Evolutionary conservation across 2,113 vertebrate genomes (phyloP).

Genomic region (Ursus arctos): DNA sequence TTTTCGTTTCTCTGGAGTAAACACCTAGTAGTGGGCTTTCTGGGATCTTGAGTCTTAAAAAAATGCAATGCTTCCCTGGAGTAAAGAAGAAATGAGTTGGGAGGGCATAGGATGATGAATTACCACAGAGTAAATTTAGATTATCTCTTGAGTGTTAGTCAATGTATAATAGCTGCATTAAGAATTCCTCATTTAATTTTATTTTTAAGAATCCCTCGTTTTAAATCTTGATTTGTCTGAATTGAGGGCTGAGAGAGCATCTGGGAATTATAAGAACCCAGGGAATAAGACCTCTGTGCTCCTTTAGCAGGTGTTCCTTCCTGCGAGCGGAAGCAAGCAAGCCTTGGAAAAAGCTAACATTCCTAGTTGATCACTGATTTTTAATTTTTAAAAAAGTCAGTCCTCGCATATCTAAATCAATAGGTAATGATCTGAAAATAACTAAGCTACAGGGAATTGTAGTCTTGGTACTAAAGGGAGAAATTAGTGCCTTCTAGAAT

Average conservation of each 20-base stretch:
- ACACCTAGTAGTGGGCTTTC: neutral
- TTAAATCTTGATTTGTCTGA: slow-evolving; percentile 40
- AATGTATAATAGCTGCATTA: neutral
- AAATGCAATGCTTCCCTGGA: neutral
- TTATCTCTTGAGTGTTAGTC: neutral
- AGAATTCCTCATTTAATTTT: neutral
- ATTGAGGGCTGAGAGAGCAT: neutral
- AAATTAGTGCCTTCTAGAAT: neutral
- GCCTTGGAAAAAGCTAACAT: neutral
- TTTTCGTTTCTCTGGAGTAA: slow-evolving; percentile 55
- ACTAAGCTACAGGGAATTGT: neutral
- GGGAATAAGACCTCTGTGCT: neutral
- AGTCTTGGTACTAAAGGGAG: neutral
- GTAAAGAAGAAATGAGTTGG: neutral
- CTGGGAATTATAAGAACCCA: neutral
- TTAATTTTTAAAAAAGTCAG: neutral
- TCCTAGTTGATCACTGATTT: neutral
- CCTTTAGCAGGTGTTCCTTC: neutral
- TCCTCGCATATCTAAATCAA: neutral
- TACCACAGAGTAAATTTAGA: neutral
- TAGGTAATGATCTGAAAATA: neutral
- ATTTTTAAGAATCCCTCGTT: neutral
- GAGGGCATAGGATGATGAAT: neutral
- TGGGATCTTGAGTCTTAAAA: neutral
- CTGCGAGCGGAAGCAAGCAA: neutral